Evolutionary conservation across 2,888 invertebrate species (phyloP).

Genomic region (Standfussiana lucernea): DNA sequence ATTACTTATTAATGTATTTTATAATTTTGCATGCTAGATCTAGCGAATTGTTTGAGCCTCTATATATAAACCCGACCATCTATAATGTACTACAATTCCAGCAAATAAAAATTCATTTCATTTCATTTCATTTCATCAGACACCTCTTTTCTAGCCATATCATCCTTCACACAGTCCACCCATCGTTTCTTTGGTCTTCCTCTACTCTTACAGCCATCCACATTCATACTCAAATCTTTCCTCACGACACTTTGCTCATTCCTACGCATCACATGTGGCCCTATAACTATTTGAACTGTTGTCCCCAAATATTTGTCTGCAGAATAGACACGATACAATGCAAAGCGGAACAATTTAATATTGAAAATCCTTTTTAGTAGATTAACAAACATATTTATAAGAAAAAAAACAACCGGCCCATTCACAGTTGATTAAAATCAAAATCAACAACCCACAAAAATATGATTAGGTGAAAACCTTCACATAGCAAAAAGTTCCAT

Average conservation of each 20-base stretch:
- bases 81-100: too few relatives aligned
- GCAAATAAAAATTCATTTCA: too few relatives aligned
- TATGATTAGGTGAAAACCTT: conserved; percentile 24
- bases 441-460: conserved; percentile 21
- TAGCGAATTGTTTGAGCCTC: too few relatives aligned
- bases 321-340: background rate
- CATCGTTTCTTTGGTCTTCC: background rate
- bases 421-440: conserved; percentile 30
- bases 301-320: background rate
- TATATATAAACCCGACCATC: too few relatives aligned
- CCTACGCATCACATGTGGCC: background rate
- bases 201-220: background rate
- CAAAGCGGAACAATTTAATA: background rate
- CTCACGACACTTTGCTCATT: background rate
- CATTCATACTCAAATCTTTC: background rate
- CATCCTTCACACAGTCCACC: too few relatives aligned
- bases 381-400: background rate
- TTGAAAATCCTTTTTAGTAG: background rate
- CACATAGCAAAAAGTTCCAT: background rate
- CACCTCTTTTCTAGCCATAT: background rate
- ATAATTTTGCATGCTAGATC: too few relatives aligned
- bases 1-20: too few relatives aligned
- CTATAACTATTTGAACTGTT: background rate
- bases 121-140: background rate
- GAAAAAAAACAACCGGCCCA: background rate